Evolutionary conservation across 2,888 invertebrate genomes (phyloP), one percentile per base, ranked within the genome.

Genomic region (Schizaphis graminum): DNA sequence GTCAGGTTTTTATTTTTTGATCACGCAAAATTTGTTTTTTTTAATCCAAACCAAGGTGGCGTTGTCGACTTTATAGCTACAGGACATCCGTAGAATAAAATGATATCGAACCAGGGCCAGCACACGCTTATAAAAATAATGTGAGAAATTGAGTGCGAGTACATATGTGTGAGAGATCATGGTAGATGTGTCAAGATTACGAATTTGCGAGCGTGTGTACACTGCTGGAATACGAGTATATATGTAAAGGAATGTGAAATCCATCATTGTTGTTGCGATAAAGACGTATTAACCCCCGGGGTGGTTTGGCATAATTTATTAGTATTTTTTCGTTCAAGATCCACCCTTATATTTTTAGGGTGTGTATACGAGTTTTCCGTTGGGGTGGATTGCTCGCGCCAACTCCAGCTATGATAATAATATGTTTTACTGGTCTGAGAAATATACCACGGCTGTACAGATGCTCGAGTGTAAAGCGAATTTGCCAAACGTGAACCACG

Each of bases 241-340:
- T 77, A 91, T 91, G 67, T 35, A n/a, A 49, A 44, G 53, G 56
- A 91, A 91, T 57, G 91, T 41, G 41, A 91, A 91, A 91, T 91
- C 53, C 91, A 86, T 91, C 91, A 91, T 91, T 91, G 86, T 91
- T 91, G 53, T 91, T 61, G 44, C 85, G 86, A 57, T 91, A 86
- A 91, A 91, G 91, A 86, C 91, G 91, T 91, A 91, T 91, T 91
- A 86, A 91, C 26, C 91, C 91, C 57, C 47, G 56, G 35, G 56
- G 61, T 26, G 77, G 91, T 56, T 56, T 35, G 28, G 26, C 84
- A 53, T 85, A 91, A 85, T 91, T 91, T 91, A 91, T 91, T 86
- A 86, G 91, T 86, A 91, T 91, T 91, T 86, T 91, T 91, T 86
- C 53, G 84, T 85, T 61, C 41, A 35, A n/a, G 24, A 44, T 61